These are phyloP conservation scores for Magallana nippona DNA, from an alignment of 2,888 invertebrate genomes.

Conservation along the genomic window DNA sequence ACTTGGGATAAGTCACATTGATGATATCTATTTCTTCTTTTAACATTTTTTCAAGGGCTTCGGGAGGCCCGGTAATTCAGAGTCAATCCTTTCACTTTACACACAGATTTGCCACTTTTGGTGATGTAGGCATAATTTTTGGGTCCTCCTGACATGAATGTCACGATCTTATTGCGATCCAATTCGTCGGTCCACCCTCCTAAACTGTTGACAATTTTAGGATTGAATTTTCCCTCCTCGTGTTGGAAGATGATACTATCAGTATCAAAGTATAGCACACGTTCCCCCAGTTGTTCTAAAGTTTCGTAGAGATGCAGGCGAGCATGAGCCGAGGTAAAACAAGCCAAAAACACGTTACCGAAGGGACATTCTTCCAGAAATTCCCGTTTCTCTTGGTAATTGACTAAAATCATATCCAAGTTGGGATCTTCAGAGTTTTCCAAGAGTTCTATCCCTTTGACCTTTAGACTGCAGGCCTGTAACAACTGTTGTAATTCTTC, in stretches of 20 bases:
- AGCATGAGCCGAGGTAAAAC: constrained; percentile 33
- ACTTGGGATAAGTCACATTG: background rate
- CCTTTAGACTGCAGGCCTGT: background rate
- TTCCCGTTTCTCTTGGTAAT: background rate
- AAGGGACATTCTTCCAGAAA: constrained; percentile 25
- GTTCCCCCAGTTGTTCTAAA: constrained; percentile 7
- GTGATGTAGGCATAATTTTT: constrained; percentile 40
- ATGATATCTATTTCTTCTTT: background rate
- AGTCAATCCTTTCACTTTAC: constrained; percentile 38
- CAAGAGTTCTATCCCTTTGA: constrained; percentile 13
- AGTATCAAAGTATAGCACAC: constrained; percentile 33
- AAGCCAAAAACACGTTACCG: constrained; percentile 29
- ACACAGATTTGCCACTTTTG: background rate
- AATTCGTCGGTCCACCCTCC: constrained; percentile 35
- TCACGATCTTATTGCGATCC: background rate
- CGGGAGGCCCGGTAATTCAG: background rate
- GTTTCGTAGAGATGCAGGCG: constrained; percentile 22
- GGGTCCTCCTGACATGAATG: constrained; percentile 15
- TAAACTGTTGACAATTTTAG: constrained; percentile 24
- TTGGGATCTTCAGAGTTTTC: background rate
- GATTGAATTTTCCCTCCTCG: constrained; percentile 13
- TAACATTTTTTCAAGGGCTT: background rate
- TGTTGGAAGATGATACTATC: constrained; percentile 36
- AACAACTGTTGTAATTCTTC: background rate
- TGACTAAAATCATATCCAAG: background rate